A percentile compares a stretch with the other conserved stretches of the same genome.
phyloP scores from a whole-genome alignment of 2,797 vertebrate species.

The Thalassophryne amazonica region DNA sequence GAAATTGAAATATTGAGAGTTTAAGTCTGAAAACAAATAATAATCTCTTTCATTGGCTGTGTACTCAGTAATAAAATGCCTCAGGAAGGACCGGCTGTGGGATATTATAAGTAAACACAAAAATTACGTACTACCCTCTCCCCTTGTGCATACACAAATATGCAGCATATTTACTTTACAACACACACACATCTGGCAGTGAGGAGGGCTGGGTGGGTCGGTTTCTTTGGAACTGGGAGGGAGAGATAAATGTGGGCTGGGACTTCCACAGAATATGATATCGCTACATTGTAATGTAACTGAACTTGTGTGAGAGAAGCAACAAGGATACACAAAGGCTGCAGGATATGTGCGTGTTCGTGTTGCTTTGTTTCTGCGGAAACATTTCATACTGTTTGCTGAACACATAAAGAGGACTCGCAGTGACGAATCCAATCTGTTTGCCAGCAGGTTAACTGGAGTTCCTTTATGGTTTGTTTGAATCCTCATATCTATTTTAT shows the following conservation, averaged over 20 bases:
- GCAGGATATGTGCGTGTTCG: too few relatives aligned
- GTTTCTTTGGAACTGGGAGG: constrained; percentile 52
- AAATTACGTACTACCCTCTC: too few relatives aligned
- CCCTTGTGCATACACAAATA: background rate
- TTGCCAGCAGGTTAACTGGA: background rate
- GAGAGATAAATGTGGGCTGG: constrained; percentile 52
- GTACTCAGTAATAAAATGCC: too few relatives aligned
- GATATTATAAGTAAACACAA: too few relatives aligned
- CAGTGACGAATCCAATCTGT: background rate
- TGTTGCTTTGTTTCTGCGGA: constrained; percentile 16
- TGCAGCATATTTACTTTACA: too few relatives aligned
- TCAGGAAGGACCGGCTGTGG: too few relatives aligned
- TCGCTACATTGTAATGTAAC: too few relatives aligned
- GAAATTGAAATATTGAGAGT: too few relatives aligned
- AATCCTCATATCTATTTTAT: background rate
- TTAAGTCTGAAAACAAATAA: too few relatives aligned
- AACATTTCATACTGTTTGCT: constrained; percentile 18
- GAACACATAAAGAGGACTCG: constrained; percentile 19
- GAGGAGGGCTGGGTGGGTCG: background rate
- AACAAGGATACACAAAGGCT: too few relatives aligned
- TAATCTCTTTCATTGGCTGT: too few relatives aligned
- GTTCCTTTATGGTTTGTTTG: background rate
- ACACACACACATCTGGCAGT: background rate
- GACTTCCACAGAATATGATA: constrained; percentile 52
- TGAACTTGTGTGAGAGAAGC: too few relatives aligned